Evolutionary conservation across 2,113 vertebrate genomes (phyloP), one percentile per base, ranked within the genome.

Genomic region (Lethenteron camtschaticum): DNA sequence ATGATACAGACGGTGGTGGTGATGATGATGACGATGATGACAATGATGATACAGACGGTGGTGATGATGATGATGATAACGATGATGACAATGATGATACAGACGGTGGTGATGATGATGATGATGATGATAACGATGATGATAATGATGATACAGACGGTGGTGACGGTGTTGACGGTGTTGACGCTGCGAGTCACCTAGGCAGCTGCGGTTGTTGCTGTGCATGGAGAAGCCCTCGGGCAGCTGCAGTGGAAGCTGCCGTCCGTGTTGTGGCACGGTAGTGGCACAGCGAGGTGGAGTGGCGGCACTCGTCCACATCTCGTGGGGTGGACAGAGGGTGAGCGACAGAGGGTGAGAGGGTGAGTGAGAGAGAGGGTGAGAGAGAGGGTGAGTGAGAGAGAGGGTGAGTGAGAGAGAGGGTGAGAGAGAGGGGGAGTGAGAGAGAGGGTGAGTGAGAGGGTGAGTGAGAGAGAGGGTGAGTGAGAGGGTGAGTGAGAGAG

Each of bases 231-330:
- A 66, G 20, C 63, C 63, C n/a, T 16, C 24, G 63, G 63, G 63
- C 63, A 66, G 63, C n/a, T 66, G 63, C 63, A 66, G 63, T 20
- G 63, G 63, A 66, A 66, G 20, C 63, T 66, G 63, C 63, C 63
- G n/a, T 66, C 63, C 24, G 63, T 66, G 63, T 66, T 66, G 63
- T 66, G 63, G 63, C 63, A 66, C 24, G 63, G 20, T 9, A 66
- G n/a, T 66, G 63, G 63, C 63, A 66, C n/a, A n/a, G 63, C n/a
- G 63, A 66, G 63, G n/a, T 20, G 20, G 63, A 11, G n/a, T 16
- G 63, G 63, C n/a, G 63, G 10, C 63, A 66, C 24, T 66, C 63
- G 20, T 66, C 63, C 63, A 66, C 63, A 66, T 66, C 63, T 66
- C n/a, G 63, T 66, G 20, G n/a, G 41, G 41, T 41, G 41, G 41